Evolutionary conservation across 1,140 invertebrate genomes (phyloP).

Genomic region (Sipha flava): DNA sequence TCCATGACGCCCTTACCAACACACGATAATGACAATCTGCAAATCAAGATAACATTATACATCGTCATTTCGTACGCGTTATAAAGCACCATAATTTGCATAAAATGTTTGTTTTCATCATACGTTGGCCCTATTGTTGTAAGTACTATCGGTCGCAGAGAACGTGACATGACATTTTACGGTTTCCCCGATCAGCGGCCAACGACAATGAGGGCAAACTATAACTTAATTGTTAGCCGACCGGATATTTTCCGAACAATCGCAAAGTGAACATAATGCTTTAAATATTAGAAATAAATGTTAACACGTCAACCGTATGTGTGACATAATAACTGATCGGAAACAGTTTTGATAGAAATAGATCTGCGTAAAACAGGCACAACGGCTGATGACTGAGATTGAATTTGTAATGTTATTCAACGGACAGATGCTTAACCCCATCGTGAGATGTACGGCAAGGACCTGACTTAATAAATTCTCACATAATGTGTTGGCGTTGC

Average conservation of each 20-base stretch:
- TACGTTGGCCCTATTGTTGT: not conserved
- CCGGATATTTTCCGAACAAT: not conserved
- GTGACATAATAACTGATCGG: not conserved
- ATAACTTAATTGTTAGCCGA: not conserved
- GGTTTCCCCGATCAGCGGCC: not conserved
- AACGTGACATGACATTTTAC: not conserved
- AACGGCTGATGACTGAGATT: too few species aligned
- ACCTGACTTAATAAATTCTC: too few species aligned
- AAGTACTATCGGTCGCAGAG: not conserved
- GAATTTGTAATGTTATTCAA: too few species aligned
- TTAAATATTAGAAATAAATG: not conserved
- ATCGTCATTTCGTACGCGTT: too few species aligned
- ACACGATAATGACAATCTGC: too few species aligned
- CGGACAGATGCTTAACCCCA: too few species aligned
- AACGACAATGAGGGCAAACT: not conserved
- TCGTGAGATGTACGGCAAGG: too few species aligned
- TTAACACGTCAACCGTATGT: not conserved
- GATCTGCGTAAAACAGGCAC: too few species aligned
- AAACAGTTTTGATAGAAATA: not conserved
- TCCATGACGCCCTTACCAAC: too few species aligned
- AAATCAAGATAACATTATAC: too few species aligned
- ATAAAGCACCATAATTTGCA: not conserved
- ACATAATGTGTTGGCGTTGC: too few species aligned
- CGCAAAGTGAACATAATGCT: not conserved
- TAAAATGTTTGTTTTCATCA: not conserved